Evolutionary conservation across 1,140 invertebrate species (phyloP).

Genomic region (Hycleus cichorii): DNA sequence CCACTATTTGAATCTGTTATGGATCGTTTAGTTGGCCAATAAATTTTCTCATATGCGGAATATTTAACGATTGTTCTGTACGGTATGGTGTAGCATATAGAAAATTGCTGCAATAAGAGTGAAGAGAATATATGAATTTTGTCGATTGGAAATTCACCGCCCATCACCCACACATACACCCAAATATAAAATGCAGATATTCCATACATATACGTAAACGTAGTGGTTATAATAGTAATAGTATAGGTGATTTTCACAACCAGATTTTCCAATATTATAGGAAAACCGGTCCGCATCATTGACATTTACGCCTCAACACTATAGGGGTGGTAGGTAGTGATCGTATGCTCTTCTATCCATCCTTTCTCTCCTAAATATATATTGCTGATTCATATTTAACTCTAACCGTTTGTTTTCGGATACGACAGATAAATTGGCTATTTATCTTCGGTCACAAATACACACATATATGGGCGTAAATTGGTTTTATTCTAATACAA

Average conservation of each 20-base stretch:
- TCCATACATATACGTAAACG: neutral
- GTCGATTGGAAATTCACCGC: neutral
- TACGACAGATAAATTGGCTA: constrained; percentile 6
- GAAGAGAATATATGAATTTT: neutral
- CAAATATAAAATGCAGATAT: neutral
- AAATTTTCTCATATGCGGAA: too few relatives aligned
- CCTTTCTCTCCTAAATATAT: neutral
- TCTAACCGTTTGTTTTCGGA: neutral
- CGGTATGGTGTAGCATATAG: neutral
- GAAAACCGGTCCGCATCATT: neutral
- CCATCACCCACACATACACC: neutral
- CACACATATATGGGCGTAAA: too few relatives aligned
- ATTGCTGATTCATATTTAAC: constrained; percentile 1
- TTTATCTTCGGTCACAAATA: neutral
- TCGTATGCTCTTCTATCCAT: too few relatives aligned
- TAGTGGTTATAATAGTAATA: neutral
- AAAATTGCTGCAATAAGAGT: neutral
- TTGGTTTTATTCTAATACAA: too few relatives aligned
- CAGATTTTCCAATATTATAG: neutral
- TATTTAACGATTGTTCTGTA: too few relatives aligned
- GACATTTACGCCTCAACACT: constrained; percentile 1
- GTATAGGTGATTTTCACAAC: neutral
- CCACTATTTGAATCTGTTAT: too few relatives aligned
- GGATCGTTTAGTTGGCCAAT: too few relatives aligned
- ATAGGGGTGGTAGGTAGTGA: neutral